phyloP scores from a whole-genome alignment of 2,888 invertebrate species.

The Sarcophaga subvicina region DNA sequence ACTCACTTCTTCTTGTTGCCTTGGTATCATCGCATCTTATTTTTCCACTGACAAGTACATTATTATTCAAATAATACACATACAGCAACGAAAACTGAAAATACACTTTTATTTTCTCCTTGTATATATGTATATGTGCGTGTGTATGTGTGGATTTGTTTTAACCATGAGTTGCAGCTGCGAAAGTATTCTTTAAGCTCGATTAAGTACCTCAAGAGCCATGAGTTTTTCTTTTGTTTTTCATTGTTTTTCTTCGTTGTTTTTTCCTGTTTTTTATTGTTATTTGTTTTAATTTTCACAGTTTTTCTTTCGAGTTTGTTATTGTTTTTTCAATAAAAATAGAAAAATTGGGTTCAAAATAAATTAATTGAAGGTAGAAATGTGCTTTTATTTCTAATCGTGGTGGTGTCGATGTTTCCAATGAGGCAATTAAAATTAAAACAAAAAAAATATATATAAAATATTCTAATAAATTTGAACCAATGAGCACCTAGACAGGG shows the following conservation, averaged over 20 bases:
- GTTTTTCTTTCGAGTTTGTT: conserved; percentile 19
- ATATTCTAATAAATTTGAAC: too few relatives aligned
- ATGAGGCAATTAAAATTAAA: too few relatives aligned
- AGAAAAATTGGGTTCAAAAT: too few relatives aligned
- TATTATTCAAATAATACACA: conserved; percentile 29
- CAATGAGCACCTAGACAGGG: too few relatives aligned
- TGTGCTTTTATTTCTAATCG: too few relatives aligned
- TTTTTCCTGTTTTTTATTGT: background rate
- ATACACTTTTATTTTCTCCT: background rate
- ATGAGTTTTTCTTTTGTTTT: conserved; percentile 11
- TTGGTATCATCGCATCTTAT: conserved; percentile 5
- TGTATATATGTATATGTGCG: background rate
- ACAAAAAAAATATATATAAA: too few relatives aligned
- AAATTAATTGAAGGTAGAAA: too few relatives aligned
- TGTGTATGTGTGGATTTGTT: conserved; percentile 40
- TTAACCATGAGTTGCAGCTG: conserved; percentile 61
- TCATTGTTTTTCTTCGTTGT: conserved; percentile 1
- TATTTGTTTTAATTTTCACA: background rate
- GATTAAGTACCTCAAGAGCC: conserved; percentile 71
- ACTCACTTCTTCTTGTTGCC: background rate
- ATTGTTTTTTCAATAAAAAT: background rate
- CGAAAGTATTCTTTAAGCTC: conserved; percentile 70
- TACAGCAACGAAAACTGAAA: background rate
- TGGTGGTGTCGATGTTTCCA: too few relatives aligned
- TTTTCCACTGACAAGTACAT: background rate